Evolutionary conservation across 2,113 vertebrate species (phyloP), one percentile per base, ranked within the genome.

Genomic region (Tragulus kanchil): DNA sequence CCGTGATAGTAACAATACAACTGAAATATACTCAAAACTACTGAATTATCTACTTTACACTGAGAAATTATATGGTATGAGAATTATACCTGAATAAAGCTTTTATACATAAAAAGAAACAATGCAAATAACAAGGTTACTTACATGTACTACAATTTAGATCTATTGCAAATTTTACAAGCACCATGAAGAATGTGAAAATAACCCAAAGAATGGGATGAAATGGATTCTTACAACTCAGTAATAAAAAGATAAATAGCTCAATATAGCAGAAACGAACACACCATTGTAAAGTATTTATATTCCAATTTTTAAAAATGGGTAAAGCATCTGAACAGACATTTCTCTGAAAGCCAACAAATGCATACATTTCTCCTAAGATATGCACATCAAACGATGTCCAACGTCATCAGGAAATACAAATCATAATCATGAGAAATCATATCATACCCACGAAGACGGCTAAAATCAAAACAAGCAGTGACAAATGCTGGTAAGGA

Each of bases 1-100:
- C 54, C 52, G 31, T 45, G 54, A 36, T 89, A 15, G 85, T 71
- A 23, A 19, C 1, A 56, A 5, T 1, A 45, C n/a, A 73, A 91
- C 11, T 62, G 92, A 36, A 96, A 84, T 78, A 88, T 17, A 87
- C 52, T n/a, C 28, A 92, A 56, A 45, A 85, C 16, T 65, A 81
- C n/a, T 42, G 52, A 83, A 61, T 3, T 87, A 26, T 52, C 31
- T 11, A 77, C 16, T 85, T 89, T 54, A 42, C 93, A 81, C 19
- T 45, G 42, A 56, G 31, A 3, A 89, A 45, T 6, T 56, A 0
- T 21, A n/a, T 8, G 28, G 4, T 16, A 88, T 50, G 1, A 45
- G 26, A 84, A 28, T 54, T 28, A n/a, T 25, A 93, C 36, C 31
- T 52, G 23, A 95, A 45, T 67, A 90, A 85, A 78, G 25, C 48